Conservation (phyloP, 2,888 invertebrate species). For the Germaria angustata region DNA sequence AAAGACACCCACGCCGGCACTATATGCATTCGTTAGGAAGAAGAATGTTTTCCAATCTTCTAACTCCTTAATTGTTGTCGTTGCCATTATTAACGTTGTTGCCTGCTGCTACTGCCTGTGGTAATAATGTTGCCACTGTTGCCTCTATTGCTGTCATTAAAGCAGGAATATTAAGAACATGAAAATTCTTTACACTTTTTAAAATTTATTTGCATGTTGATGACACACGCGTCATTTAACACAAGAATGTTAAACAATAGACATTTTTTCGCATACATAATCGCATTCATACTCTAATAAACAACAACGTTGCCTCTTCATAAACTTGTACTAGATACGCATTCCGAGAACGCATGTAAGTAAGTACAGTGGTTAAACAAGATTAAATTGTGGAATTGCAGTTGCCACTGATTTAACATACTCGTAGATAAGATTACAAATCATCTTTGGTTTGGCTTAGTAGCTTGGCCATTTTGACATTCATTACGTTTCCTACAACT, state of each 20-base stretch:
- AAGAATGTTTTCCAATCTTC: not conserved
- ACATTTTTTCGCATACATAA: slow-evolving; percentile 29
- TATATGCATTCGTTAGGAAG: not conserved
- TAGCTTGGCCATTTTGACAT: too few relatives aligned
- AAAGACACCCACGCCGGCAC: not conserved
- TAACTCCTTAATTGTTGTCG: not conserved
- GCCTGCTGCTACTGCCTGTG: not conserved
- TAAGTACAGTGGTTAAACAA: not conserved
- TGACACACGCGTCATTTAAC: slow-evolving; percentile 56
- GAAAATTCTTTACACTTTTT: slow-evolving; percentile 62
- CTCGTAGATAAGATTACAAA: too few relatives aligned
- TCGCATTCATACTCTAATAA: slow-evolving; percentile 7
- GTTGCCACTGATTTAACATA: too few relatives aligned
- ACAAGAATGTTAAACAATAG: slow-evolving; percentile 45
- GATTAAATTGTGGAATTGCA: too few relatives aligned
- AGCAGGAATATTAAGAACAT: slow-evolving; percentile 58
- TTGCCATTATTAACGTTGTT: slow-evolving; percentile 9
- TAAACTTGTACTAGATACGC: slow-evolving; percentile 10
- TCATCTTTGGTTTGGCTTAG: too few relatives aligned
- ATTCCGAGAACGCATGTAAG: not conserved
- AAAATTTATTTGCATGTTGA: slow-evolving; percentile 51
- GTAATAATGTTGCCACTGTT: slow-evolving; percentile 16
- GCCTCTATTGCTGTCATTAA: slow-evolving; percentile 26
- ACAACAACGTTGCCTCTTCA: slow-evolving; percentile 13
- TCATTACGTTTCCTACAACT: too few relatives aligned